Conservation (phyloP, 2,888 invertebrate genomes). For the Deroplatys truncata region DNA sequence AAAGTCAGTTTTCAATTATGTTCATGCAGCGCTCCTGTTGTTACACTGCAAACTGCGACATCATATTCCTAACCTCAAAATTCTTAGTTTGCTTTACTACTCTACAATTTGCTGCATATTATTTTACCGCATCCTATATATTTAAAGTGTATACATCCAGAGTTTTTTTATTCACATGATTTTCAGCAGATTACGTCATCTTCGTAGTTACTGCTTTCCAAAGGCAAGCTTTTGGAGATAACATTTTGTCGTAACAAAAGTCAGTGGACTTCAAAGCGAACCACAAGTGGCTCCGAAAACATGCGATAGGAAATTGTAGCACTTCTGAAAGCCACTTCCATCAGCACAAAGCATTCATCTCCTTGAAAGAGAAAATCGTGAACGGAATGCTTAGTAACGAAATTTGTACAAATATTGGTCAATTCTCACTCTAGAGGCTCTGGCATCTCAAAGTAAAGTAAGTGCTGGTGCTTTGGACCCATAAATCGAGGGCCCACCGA, state of each 20-base stretch:
- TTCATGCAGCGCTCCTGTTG: no score
- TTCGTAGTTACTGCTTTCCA: background rate
- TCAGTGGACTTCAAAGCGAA: background rate
- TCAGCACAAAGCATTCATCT: background rate
- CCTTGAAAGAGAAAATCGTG: background rate
- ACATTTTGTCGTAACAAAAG: background rate
- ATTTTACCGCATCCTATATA: no score
- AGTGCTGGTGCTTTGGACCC: no score
- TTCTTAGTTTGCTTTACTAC: no score
- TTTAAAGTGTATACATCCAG: no score
- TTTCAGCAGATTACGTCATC: no score
- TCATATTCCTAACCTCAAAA: no score
- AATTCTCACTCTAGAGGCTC: background rate
- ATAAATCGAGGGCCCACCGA: no score
- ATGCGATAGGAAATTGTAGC: background rate
- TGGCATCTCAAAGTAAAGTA: background rate
- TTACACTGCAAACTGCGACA: no score
- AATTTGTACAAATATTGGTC: background rate
- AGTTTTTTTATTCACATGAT: no score
- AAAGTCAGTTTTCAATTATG: no score
- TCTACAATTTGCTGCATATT: no score
- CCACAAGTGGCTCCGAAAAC: background rate
- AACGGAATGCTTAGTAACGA: background rate
- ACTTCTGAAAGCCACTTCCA: background rate
- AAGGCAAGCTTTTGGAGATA: background rate